Percentiles rank a stretch among this genome's conserved stretches.
Evolutionary conservation across 2,888 invertebrate species (phyloP).

Genomic region (Conomelus anceps): DNA sequence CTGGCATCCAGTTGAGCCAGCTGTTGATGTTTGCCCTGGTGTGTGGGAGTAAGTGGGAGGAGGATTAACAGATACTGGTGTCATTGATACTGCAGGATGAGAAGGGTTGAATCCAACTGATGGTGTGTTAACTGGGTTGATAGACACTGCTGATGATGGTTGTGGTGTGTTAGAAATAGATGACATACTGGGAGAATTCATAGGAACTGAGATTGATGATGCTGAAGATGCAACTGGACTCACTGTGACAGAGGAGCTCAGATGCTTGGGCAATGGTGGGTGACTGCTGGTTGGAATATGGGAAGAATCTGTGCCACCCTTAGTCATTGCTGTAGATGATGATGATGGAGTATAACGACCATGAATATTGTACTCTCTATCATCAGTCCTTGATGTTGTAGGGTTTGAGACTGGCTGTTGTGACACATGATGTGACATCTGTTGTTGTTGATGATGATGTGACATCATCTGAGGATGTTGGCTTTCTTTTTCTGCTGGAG

Average conservation of each 20-base stretch:
- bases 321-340: not conserved
- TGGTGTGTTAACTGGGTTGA: slow-evolving; percentile 1
- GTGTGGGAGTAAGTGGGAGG: not conserved
- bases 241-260: slow-evolving; percentile 1
- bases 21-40: not conserved
- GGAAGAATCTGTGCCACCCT: not conserved
- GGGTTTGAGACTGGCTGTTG: not conserved
- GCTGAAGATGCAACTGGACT: not conserved
- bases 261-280: not conserved
- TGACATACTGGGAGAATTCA: slow-evolving; percentile 1
- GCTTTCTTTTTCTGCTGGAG: slow-evolving; percentile 11
- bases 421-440: not conserved
- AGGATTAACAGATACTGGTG: slow-evolving; percentile 12
- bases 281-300: not conserved
- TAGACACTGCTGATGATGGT: not conserved
- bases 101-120: not conserved
- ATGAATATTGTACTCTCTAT: not conserved
- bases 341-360: not conserved
- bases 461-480: not conserved
- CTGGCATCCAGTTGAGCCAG: not conserved
- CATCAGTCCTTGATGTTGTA: not conserved
- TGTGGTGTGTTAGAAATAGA: not conserved
- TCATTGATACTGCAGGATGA: slow-evolving; percentile 5
- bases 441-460: not conserved
- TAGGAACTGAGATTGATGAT: not conserved